A percentile compares a stretch with the other conserved stretches of the same genome.
phyloP scores from a whole-genome alignment of 2,797 vertebrate species.

The Amazonetta brasiliensis region DNA sequence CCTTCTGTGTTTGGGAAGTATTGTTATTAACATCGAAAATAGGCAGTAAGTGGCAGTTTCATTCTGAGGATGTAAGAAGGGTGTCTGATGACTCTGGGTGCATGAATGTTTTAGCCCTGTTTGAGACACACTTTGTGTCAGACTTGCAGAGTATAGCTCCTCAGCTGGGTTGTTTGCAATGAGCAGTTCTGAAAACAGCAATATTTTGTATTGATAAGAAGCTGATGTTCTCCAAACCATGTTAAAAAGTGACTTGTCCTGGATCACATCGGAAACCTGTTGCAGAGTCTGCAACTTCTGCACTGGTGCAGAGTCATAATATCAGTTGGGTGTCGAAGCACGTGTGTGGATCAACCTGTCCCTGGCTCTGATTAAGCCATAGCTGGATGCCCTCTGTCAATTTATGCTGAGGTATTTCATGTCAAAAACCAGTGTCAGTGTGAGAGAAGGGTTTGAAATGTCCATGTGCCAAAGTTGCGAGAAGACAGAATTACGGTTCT shows the following conservation, averaged over 20 bases:
- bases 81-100: not conserved
- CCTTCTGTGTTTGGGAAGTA: not conserved
- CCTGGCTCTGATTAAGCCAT: not conserved
- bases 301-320: not conserved
- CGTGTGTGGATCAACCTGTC: not conserved
- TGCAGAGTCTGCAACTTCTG: too few species aligned
- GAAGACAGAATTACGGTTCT: not conserved
- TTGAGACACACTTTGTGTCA: not conserved
- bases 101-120: not conserved
- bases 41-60: not conserved
- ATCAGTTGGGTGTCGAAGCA: not conserved
- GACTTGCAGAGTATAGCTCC: not conserved
- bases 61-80: not conserved
- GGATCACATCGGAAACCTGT: not conserved
- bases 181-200: not conserved
- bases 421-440: not conserved
- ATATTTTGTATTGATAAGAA: not conserved
- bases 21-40: constrained; percentile 6
- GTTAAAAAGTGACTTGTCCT: not conserved
- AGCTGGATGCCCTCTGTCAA: not conserved
- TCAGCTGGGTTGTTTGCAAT: not conserved
- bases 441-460: not conserved
- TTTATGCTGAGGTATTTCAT: not conserved
- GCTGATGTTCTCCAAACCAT: not conserved
- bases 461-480: not conserved